These are phyloP conservation scores for Acromyrmex heyeri DNA, from an alignment of 1,140 invertebrate genomes.

Conservation along the genomic window DNA sequence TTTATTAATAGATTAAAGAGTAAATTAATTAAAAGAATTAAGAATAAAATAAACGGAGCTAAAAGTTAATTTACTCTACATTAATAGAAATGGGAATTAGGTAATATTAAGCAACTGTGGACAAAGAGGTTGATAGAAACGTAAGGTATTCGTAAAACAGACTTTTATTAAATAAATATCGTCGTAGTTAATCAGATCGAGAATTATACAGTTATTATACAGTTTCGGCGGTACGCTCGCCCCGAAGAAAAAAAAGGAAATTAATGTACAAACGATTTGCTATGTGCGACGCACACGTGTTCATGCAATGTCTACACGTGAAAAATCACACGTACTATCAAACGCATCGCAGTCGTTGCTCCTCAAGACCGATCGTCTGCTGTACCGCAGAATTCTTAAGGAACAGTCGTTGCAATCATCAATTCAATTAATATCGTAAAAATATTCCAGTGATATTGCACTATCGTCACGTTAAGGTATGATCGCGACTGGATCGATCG, in stretches of 20 bases:
- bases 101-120: too few relatives aligned
- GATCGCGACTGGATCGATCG: slow-evolving; percentile 39
- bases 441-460: slow-evolving; percentile 66
- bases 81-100: too few relatives aligned
- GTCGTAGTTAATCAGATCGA: slow-evolving; percentile 64
- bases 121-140: background rate
- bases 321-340: slow-evolving; percentile 8
- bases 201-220: slow-evolving; percentile 68
- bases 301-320: background rate
- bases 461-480: slow-evolving; percentile 54
- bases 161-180: slow-evolving; percentile 77
- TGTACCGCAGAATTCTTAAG: slow-evolving; percentile 20
- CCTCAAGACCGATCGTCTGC: slow-evolving; percentile 39
- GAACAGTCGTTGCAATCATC: slow-evolving; percentile 45
- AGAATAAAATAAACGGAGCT: too few relatives aligned
- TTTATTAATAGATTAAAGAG: too few relatives aligned
- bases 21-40: too few relatives aligned
- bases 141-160: slow-evolving; percentile 61
- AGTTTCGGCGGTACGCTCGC: slow-evolving; percentile 30
- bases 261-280: slow-evolving; percentile 39
- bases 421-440: slow-evolving; percentile 34
- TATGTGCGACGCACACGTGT: background rate
- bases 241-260: background rate
- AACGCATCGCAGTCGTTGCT: slow-evolving; percentile 38
- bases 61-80: too few relatives aligned